Conservation (phyloP, 2,113 vertebrate species). For the Tragulus kanchil region DNA sequence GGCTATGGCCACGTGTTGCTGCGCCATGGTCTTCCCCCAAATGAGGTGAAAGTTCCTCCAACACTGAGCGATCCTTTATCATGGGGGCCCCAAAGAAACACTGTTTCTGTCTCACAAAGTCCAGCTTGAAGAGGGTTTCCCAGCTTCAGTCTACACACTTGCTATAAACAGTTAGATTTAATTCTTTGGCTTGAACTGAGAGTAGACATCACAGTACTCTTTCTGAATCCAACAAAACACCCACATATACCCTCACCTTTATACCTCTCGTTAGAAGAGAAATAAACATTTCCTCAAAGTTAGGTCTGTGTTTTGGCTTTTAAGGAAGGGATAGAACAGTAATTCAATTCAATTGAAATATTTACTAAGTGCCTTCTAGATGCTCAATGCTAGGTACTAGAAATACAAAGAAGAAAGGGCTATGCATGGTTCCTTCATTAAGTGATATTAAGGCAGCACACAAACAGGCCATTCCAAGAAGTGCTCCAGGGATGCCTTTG, state of each 20-base stretch:
- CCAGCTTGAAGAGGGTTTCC: not conserved
- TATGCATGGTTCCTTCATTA: not conserved
- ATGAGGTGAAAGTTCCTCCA: not conserved
- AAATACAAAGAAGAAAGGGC: not conserved
- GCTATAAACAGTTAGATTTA: not conserved
- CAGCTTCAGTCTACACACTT: not conserved
- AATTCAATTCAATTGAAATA: not conserved
- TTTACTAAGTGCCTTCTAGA: not conserved
- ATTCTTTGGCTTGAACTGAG: not conserved
- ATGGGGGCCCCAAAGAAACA: not conserved
- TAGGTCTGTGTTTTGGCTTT: not conserved
- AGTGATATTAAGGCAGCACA: not conserved
- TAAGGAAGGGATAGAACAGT: not conserved
- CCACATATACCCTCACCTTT: not conserved
- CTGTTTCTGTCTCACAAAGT: not conserved
- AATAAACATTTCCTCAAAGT: not conserved
- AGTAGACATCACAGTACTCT: not conserved
- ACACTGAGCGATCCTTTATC: not conserved
- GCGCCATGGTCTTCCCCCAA: not conserved
- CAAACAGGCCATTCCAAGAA: not conserved
- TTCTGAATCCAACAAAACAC: not conserved
- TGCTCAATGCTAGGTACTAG: not conserved
- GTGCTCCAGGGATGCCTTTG: not conserved
- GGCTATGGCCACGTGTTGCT: not conserved
- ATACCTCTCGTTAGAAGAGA: not conserved